Conservation (phyloP, 2,113 vertebrate genomes). For the Mormoops blainvillei region DNA sequence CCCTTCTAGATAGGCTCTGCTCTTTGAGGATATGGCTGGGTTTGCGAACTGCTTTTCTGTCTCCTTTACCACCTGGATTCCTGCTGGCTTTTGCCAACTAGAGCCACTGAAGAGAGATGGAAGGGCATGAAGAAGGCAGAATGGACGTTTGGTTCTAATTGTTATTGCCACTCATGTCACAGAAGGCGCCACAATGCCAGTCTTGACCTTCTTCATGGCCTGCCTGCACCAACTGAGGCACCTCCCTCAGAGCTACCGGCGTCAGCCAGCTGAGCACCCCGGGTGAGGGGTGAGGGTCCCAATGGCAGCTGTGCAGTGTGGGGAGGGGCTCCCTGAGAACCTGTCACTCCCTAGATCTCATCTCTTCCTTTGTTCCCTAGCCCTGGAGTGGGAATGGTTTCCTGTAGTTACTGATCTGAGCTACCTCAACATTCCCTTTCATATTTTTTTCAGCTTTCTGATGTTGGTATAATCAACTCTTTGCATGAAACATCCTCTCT, state of each 20-base stretch:
- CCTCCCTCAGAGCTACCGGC: neutral
- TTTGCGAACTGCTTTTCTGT: neutral
- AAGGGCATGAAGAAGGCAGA: neutral
- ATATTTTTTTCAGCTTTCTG: neutral
- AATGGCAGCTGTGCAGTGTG: neutral
- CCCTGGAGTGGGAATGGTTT: neutral
- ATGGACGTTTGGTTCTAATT: neutral
- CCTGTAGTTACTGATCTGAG: neutral
- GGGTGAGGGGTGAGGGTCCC: neutral
- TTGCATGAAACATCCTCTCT: neutral
- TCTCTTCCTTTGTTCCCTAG: neutral
- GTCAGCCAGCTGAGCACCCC: neutral
- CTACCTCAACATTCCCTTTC: neutral
- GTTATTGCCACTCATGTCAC: neutral
- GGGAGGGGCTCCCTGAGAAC: neutral
- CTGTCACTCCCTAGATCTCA: neutral
- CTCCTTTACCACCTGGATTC: neutral
- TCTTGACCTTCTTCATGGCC: neutral
- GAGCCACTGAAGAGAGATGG: neutral
- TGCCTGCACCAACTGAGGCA: neutral
- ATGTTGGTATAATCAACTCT: neutral
- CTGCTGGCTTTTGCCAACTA: neutral
- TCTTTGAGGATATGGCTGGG: neutral
- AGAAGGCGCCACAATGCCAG: neutral
- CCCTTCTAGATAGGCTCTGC: neutral